Conservation (phyloP, 1,140 invertebrate species). For the Bombus superbus region DNA sequence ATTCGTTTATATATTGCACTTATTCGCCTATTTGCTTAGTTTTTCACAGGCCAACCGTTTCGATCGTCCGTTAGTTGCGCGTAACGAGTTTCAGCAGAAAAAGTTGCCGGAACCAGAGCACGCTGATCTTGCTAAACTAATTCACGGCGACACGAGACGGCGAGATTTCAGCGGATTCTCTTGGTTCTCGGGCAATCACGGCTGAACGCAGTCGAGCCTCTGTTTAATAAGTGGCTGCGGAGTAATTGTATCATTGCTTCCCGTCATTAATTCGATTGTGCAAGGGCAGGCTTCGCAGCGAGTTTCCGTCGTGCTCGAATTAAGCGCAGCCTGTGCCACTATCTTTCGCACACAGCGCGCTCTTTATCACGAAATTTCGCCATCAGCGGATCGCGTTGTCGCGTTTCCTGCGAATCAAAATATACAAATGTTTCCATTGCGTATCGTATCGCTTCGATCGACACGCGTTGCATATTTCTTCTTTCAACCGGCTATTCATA, state of each 20-base stretch:
- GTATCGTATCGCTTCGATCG: too few relatives aligned
- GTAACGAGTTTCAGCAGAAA: not conserved
- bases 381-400: not conserved
- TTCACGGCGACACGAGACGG: not conserved
- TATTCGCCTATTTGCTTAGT: not conserved
- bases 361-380: not conserved
- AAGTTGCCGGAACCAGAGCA: not conserved
- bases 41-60: not conserved
- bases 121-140: conserved; percentile 7
- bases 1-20: not conserved
- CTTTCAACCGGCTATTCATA: too few relatives aligned
- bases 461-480: too few relatives aligned
- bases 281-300: conserved; percentile 5
- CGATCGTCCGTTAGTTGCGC: not conserved
- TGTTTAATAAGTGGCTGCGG: conserved; percentile 30
- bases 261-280: conserved; percentile 42
- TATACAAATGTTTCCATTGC: not conserved
- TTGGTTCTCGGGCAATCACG: conserved; percentile 20
- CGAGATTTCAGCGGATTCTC: conserved; percentile 20
- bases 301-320: conserved; percentile 19
- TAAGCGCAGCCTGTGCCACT: not conserved
- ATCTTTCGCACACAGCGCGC: not conserved
- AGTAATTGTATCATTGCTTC: conserved; percentile 44
- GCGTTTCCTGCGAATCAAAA: not conserved
- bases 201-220: not conserved